Conservation (phyloP, 2,888 invertebrate genomes). For the Ramazzottius varieornatus region DNA sequence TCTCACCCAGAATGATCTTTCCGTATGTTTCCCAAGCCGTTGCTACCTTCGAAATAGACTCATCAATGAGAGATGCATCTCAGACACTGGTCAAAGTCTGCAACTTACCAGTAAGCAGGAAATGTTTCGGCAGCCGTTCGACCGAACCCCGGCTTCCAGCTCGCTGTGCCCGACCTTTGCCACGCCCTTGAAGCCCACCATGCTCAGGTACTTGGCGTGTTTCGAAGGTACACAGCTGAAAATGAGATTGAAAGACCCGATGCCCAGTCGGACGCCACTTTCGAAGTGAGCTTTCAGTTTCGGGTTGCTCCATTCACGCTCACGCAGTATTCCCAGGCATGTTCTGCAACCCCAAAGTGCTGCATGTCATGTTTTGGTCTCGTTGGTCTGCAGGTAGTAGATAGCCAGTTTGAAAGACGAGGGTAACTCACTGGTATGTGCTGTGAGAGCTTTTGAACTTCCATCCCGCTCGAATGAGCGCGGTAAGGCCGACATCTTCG, state of each 20-base stretch:
- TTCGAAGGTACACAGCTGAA: constrained; percentile 2
- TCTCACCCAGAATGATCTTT: background rate
- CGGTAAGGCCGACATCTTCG: constrained; percentile 33
- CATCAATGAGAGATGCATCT: too few relatives aligned
- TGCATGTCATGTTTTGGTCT: too few relatives aligned
- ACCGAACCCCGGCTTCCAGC: background rate
- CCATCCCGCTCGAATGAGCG: background rate
- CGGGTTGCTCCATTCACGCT: constrained; percentile 40
- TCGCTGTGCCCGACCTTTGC: background rate
- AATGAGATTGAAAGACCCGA: constrained; percentile 68
- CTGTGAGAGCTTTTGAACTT: background rate
- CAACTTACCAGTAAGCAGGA: background rate
- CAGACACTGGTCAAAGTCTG: too few relatives aligned
- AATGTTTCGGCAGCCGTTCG: background rate
- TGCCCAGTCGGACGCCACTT: constrained; percentile 67
- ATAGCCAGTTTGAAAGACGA: too few relatives aligned
- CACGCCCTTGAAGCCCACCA: background rate
- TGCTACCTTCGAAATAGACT: too few relatives aligned
- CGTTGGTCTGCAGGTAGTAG: too few relatives aligned
- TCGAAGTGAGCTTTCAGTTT: constrained; percentile 42
- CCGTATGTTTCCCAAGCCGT: background rate
- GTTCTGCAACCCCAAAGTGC: too few relatives aligned
- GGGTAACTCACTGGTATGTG: background rate
- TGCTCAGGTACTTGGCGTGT: constrained; percentile 1
- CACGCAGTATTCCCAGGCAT: constrained; percentile 50